Percentiles rank a stretch among this genome's conserved stretches.
phyloP scores from a whole-genome alignment of 2,888 invertebrate genomes.

The Drosophila kuntzei region DNA sequence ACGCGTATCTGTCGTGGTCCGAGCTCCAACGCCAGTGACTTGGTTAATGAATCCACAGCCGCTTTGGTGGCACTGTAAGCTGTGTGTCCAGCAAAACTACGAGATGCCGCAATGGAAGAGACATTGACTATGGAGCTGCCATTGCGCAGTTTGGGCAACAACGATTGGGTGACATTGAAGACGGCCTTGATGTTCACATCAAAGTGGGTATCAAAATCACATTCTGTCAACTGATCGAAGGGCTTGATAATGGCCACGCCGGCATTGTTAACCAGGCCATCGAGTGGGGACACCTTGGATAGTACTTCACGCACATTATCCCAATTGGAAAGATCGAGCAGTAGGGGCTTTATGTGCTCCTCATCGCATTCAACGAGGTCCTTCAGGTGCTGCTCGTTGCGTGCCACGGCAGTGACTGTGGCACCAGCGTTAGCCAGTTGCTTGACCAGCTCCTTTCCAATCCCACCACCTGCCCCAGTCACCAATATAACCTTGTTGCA shows the following conservation, averaged over 20 bases:
- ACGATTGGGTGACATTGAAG: constrained; percentile 93
- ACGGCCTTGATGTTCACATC: constrained; percentile 94
- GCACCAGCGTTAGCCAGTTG: constrained; percentile 90
- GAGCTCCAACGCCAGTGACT: constrained; percentile 94
- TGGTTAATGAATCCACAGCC: constrained; percentile 94
- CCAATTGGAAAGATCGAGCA: constrained; percentile 92
- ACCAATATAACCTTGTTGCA: constrained; percentile 92
- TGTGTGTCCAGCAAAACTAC: constrained; percentile 91
- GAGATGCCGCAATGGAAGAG: constrained; percentile 91
- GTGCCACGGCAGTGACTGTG: constrained; percentile 91
- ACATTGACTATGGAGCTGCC: constrained; percentile 95
- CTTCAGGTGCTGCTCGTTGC: constrained; percentile 89
- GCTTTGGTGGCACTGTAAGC: constrained; percentile 95
- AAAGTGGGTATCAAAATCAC: constrained; percentile 90
- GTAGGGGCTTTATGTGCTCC: constrained; percentile 88
- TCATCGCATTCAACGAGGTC: constrained; percentile 88
- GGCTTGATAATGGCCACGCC: constrained; percentile 90
- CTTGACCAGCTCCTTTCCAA: constrained; percentile 91
- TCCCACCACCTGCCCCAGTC: constrained; percentile 93
- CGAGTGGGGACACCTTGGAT: constrained; percentile 88
- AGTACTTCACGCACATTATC: constrained; percentile 88
- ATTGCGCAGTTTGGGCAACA: constrained; percentile 90
- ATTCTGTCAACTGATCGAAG: constrained; percentile 89
- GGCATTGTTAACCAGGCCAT: constrained; percentile 96
- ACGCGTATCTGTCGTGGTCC: constrained; percentile 93